Evolutionary conservation across 2,113 vertebrate species (phyloP).

Genomic region (Platanista minor): DNA sequence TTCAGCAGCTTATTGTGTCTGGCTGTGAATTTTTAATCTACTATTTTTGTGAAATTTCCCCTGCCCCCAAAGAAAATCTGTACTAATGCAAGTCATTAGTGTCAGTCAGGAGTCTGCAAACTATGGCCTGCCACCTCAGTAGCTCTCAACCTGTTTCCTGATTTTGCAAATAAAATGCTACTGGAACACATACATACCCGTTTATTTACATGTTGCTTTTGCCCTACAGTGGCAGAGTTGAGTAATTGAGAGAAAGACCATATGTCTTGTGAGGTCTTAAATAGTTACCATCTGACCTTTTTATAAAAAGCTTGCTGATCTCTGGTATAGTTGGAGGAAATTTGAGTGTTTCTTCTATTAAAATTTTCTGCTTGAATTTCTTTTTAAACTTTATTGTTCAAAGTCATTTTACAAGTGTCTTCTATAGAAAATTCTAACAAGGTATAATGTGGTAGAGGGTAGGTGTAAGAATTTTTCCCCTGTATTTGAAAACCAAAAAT

Average conservation of each 20-base stretch:
- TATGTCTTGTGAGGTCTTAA: neutral
- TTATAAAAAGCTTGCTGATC: neutral
- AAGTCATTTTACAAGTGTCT: neutral
- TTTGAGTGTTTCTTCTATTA: neutral
- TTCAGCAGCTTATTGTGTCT: neutral
- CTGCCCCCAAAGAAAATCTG: neutral
- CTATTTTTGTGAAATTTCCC: neutral
- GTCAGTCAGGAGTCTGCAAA: neutral
- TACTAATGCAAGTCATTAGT: neutral
- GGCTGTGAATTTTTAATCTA: neutral
- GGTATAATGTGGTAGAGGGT: neutral
- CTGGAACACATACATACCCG: neutral
- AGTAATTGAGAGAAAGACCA: neutral
- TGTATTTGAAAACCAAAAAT: neutral
- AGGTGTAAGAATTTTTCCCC: neutral
- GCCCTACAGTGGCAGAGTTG: neutral
- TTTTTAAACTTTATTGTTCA: neutral
- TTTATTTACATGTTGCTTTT: neutral
- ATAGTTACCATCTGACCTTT: neutral
- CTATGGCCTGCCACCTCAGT: neutral
- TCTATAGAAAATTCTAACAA: neutral
- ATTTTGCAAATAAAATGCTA: conserved; percentile 2
- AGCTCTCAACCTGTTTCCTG: neutral
- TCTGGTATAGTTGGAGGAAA: neutral
- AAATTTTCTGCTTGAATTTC: neutral